Conservation (phyloP, 2,888 invertebrate species). For the Seladonia tumulorum region DNA sequence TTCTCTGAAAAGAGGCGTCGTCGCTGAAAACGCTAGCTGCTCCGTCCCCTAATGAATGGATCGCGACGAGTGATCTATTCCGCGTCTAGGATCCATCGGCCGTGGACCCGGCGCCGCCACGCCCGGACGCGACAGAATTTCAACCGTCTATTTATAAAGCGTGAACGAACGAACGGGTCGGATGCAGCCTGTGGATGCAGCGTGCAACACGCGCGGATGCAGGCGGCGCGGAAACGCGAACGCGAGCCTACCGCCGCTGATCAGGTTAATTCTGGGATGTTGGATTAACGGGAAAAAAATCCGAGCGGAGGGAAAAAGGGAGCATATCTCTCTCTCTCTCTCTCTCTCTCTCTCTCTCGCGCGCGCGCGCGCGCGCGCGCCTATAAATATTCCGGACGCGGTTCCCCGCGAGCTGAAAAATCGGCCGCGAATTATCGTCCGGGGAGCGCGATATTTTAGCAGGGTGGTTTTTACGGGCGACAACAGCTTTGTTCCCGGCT, state of each 20-base stretch:
- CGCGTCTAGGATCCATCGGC: constrained; percentile 58
- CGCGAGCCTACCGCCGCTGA: constrained; percentile 32
- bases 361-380: constrained; percentile 6
- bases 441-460: constrained; percentile 34
- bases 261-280: constrained; percentile 59
- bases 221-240: constrained; percentile 48
- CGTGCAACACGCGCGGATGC: constrained; percentile 7
- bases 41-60: constrained; percentile 49
- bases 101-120: constrained; percentile 62
- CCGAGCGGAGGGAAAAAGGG: background rate
- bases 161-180: constrained; percentile 72
- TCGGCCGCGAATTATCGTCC: background rate
- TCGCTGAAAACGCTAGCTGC: background rate
- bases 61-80: constrained; percentile 66
- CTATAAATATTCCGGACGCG: constrained; percentile 7
- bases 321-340: constrained; percentile 25
- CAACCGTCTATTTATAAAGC: constrained; percentile 76
- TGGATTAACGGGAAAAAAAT: background rate
- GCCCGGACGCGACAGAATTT: constrained; percentile 68
- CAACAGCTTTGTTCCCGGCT: constrained; percentile 24
- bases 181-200: constrained; percentile 46
- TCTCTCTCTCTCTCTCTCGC: background rate
- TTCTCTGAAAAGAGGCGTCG: background rate
- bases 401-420: background rate
- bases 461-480: background rate